phyloP scores from a whole-genome alignment of 2,888 invertebrate species.

The Cremastinae sp. region DNA sequence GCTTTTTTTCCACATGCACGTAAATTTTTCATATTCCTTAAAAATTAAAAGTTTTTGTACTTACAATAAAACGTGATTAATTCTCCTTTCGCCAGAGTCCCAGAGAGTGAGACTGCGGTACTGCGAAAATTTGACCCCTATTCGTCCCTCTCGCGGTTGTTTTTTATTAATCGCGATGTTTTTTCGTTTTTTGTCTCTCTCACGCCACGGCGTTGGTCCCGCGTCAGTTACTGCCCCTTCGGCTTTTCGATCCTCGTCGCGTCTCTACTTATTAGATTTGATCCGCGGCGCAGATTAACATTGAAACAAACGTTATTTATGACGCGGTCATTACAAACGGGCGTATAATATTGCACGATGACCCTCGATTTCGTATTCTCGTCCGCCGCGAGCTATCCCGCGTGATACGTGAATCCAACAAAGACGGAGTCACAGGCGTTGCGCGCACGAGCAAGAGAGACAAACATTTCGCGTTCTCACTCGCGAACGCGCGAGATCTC shows the following conservation, averaged over 20 bases:
- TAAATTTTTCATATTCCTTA: no score
- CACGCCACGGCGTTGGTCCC: background rate
- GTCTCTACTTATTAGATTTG: slow-evolving; percentile 78
- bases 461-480: slow-evolving; percentile 49
- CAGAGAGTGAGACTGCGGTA: slow-evolving; percentile 28
- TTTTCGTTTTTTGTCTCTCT: background rate
- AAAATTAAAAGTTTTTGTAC: no score
- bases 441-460: slow-evolving; percentile 28
- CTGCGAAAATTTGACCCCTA: slow-evolving; percentile 20
- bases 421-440: slow-evolving; percentile 35
- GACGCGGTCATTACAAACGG: slow-evolving; percentile 74
- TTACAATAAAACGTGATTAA: slow-evolving; percentile 22
- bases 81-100: slow-evolving; percentile 44
- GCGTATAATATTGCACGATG: slow-evolving; percentile 64
- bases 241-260: slow-evolving; percentile 58
- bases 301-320: slow-evolving; percentile 79
- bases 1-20: no score
- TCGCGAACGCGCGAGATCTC: slow-evolving; percentile 43
- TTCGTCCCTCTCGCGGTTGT: slow-evolving; percentile 15
- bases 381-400: slow-evolving; percentile 47
- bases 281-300: slow-evolving; percentile 77
- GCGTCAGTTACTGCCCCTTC: slow-evolving; percentile 23
- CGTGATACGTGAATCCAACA: no score
- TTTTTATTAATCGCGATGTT: no score
- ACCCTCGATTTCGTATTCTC: slow-evolving; percentile 57